A percentile compares a stretch with the other conserved stretches of the same genome.
Evolutionary conservation across 53 echinoderm and acorn worm genomes (phyloP).

Genomic region (Paelopatides confundens): DNA sequence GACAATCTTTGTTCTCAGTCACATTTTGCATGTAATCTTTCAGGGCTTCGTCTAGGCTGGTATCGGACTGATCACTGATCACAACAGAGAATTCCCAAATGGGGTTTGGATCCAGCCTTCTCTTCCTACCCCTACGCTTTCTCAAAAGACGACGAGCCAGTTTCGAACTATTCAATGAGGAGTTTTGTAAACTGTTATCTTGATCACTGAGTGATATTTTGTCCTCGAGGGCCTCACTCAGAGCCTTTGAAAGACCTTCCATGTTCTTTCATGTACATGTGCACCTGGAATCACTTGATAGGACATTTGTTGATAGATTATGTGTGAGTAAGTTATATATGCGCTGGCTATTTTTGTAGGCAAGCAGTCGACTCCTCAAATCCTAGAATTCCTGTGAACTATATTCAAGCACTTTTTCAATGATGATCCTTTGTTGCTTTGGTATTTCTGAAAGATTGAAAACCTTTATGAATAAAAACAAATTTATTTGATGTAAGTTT

Average conservation of each 20-base stretch:
- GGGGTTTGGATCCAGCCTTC: conserved; percentile 88
- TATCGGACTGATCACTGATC: conserved; percentile 92
- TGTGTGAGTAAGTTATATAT: no score
- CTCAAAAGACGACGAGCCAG: conserved; percentile 74
- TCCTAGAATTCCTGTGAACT: no score
- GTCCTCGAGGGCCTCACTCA: conserved; percentile 58
- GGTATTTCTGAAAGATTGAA: no score
- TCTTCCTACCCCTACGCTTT: conserved; percentile 84
- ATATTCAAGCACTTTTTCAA: no score
- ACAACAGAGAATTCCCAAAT: conserved; percentile 86
- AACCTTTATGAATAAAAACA: no score
- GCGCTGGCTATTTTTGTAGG: no score
- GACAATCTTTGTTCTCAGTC: conserved; percentile 57
- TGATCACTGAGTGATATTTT: conserved; percentile 47
- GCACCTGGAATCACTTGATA: background rate
- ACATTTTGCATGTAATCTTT: conserved; percentile 99
- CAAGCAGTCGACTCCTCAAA: no score
- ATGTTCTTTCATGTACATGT: conserved; percentile 20
- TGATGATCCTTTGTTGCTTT: no score
- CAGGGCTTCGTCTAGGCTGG: conserved; percentile 92
- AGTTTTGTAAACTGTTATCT: conserved; percentile 60
- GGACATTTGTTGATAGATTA: background rate
- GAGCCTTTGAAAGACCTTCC: conserved; percentile 69
- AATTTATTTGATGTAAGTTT: no score
- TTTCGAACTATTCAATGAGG: conserved; percentile 81